Percentiles rank a stretch among this genome's conserved stretches.
Evolutionary conservation across 2,113 vertebrate genomes (phyloP).

Genomic region (Stomatorhinus ivindoensis): DNA sequence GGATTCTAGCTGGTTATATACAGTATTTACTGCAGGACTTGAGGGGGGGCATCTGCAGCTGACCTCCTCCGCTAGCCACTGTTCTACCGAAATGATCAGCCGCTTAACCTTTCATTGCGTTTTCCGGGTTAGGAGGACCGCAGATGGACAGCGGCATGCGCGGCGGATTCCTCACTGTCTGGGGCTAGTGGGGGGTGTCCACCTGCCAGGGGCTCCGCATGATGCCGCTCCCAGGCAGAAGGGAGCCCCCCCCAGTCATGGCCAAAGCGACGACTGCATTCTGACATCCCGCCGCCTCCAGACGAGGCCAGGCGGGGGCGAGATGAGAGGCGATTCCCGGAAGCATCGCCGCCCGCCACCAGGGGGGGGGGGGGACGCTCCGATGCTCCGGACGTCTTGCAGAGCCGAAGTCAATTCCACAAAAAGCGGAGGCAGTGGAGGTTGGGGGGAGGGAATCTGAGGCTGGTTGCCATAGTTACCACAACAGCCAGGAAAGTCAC

Average conservation of each 20-base stretch:
- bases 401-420: slow-evolving; percentile 40
- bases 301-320: neutral
- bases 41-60: neutral
- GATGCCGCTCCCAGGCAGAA: neutral
- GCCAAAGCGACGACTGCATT: neutral
- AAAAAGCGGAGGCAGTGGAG: slow-evolving; percentile 22
- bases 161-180: neutral
- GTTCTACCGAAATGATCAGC: neutral
- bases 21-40: neutral
- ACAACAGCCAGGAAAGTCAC: neutral
- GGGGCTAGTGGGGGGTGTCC: neutral
- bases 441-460: slow-evolving; percentile 20
- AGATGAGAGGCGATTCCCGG: neutral
- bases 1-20: neutral
- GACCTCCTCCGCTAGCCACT: neutral
- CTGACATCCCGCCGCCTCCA: neutral
- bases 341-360: neutral
- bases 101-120: neutral
- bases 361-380: too few species aligned
- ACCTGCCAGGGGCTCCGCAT: neutral
- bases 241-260: neutral
- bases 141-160: neutral
- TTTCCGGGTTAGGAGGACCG: neutral
- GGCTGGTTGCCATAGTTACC: slow-evolving; percentile 40
- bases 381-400: neutral